These are phyloP conservation scores for Labrus mixtus DNA, from an alignment of 2,113 vertebrate genomes.

Conservation along the genomic window DNA sequence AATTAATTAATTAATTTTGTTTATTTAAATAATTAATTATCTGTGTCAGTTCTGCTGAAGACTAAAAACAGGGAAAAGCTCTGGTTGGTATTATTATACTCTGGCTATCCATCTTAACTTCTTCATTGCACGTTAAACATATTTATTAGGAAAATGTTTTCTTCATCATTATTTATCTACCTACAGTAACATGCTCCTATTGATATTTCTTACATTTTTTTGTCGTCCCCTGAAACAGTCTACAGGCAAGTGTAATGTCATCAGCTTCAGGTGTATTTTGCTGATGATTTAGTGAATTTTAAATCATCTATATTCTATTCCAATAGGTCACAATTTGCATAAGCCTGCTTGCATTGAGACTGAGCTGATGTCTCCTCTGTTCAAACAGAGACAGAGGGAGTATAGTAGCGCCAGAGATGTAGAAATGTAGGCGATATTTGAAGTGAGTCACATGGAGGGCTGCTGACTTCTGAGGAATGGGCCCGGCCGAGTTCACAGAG, in stretches of 20 bases:
- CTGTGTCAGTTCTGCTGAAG: no score
- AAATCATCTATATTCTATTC: neutral
- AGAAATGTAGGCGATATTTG: slow-evolving; percentile 67
- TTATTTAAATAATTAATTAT: no score
- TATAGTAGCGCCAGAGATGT: slow-evolving; percentile 32
- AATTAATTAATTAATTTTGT: no score
- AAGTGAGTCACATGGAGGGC: slow-evolving; percentile 67
- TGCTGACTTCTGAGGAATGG: slow-evolving; percentile 71
- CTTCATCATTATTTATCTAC: no score
- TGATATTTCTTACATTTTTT: neutral
- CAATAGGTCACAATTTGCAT: slow-evolving; percentile 21
- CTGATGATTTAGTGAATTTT: neutral
- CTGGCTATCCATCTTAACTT: no score
- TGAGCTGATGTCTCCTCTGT: slow-evolving; percentile 2
- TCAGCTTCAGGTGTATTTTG: neutral
- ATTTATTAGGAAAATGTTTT: no score
- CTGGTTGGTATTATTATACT: no score
- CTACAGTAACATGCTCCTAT: neutral
- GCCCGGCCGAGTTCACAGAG: slow-evolving; percentile 49
- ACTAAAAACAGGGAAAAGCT: no score
- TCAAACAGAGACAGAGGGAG: slow-evolving; percentile 10
- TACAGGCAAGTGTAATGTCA: neutral
- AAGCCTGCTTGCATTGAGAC: neutral
- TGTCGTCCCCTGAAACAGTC: neutral
- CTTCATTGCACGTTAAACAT: no score